Conservation (phyloP, 2,113 vertebrate species). For the Pelobates fuscus region DNA sequence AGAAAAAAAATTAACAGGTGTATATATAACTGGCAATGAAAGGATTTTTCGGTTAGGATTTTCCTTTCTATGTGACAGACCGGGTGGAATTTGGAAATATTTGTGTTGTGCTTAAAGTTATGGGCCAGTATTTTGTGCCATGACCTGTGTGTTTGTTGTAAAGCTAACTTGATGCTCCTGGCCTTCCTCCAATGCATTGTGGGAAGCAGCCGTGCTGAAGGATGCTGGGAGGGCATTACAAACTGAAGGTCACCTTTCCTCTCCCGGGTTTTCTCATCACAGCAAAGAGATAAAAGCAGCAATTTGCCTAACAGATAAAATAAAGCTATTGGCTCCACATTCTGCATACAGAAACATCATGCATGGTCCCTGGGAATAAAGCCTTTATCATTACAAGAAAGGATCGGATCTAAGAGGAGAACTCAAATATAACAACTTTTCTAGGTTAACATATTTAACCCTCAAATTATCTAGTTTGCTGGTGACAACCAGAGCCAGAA, state of each 20-base stretch:
- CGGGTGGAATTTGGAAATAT: no score
- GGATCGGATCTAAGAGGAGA: background rate
- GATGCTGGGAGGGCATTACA: background rate
- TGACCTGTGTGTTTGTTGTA: background rate
- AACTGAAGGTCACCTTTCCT: background rate
- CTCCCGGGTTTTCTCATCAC: background rate
- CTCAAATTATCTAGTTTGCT: background rate
- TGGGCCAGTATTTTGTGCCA: no score
- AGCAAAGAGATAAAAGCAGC: background rate
- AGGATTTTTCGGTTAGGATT: no score
- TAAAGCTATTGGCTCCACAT: background rate
- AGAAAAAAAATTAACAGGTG: no score
- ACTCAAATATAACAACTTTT: background rate
- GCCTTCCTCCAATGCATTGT: background rate
- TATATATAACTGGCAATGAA: no score
- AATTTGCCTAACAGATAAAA: constrained; percentile 6
- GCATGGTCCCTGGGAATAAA: constrained; percentile 2
- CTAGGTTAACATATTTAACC: background rate
- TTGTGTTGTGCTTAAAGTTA: no score
- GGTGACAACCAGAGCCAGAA: background rate
- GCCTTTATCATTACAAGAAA: background rate
- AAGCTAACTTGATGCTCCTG: background rate
- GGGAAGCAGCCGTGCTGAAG: background rate
- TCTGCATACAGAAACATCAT: background rate
- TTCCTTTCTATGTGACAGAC: no score